These are phyloP conservation scores for Lacerta bilineata DNA, from an alignment of 2,797 vertebrate species.

Conservation along the genomic window DNA sequence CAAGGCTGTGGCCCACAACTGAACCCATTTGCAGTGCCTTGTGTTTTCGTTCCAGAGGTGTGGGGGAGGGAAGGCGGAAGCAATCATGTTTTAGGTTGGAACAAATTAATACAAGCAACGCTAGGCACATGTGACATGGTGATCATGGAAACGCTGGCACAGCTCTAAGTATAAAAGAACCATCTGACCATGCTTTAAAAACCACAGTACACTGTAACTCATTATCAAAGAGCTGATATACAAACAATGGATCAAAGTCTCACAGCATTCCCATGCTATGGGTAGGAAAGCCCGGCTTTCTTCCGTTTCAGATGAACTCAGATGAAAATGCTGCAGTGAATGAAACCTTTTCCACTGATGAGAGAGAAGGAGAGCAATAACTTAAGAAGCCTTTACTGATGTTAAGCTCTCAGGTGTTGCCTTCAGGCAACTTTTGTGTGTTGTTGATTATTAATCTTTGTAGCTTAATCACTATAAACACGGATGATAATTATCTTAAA, in stretches of 20 bases:
- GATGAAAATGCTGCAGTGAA: slow-evolving; percentile 65
- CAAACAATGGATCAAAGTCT: slow-evolving; percentile 66
- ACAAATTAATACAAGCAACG: slow-evolving; percentile 15
- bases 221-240: background rate
- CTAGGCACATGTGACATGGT: accelerated
- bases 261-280: slow-evolving; percentile 52
- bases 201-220: background rate
- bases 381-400: slow-evolving; percentile 54
- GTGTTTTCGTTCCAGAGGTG: background rate
- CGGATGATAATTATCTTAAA: slow-evolving; percentile 74
- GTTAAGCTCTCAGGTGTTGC: slow-evolving; percentile 74
- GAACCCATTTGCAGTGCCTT: background rate
- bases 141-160: slow-evolving; percentile 16
- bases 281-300: slow-evolving; percentile 64
- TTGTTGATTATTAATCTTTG: slow-evolving; percentile 74
- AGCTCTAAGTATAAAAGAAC: background rate
- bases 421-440: slow-evolving; percentile 72
- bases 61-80: no score
- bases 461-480: slow-evolving; percentile 78
- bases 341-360: slow-evolving; percentile 65
- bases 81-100: background rate
- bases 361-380: slow-evolving; percentile 65
- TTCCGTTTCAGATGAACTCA: slow-evolving; percentile 66
- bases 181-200: background rate
- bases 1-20: background rate